phyloP scores from a whole-genome alignment of 2,113 vertebrate genomes.

The Thomomys bottae region DNA sequence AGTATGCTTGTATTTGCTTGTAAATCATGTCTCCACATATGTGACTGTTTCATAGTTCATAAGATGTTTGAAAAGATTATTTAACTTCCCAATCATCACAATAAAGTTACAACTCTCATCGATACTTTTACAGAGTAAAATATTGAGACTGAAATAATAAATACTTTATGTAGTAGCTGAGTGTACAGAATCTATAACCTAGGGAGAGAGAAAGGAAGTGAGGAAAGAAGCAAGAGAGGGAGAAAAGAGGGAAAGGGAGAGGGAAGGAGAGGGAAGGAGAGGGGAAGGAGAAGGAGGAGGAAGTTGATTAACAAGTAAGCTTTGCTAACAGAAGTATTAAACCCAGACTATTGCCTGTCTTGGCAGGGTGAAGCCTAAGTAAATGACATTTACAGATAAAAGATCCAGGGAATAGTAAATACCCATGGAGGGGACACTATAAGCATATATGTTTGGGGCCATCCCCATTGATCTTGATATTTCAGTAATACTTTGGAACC shows the following conservation, averaged over 20 bases:
- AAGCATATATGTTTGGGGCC: accelerated
- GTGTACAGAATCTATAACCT: neutral
- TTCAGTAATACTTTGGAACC: neutral
- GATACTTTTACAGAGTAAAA: neutral
- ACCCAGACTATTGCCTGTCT: neutral
- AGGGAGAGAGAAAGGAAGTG: neutral
- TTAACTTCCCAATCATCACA: neutral
- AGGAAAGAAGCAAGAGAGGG: neutral
- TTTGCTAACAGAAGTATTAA: neutral
- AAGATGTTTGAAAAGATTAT: neutral
- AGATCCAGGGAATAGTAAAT: neutral
- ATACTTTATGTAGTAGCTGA: neutral
- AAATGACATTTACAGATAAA: neutral
- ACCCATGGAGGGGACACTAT: too few species aligned
- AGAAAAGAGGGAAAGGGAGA: neutral
- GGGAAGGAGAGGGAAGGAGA: neutral
- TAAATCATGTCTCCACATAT: neutral
- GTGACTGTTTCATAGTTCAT: neutral
- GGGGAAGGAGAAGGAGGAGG: neutral
- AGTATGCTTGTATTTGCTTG: neutral
- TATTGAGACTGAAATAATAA: neutral
- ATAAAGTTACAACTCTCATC: neutral
- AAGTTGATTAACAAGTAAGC: neutral
- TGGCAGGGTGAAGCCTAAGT: neutral
- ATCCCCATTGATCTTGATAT: neutral